Conservation (phyloP, 2,113 vertebrate genomes). For the Kobus ellipsiprymnus region DNA sequence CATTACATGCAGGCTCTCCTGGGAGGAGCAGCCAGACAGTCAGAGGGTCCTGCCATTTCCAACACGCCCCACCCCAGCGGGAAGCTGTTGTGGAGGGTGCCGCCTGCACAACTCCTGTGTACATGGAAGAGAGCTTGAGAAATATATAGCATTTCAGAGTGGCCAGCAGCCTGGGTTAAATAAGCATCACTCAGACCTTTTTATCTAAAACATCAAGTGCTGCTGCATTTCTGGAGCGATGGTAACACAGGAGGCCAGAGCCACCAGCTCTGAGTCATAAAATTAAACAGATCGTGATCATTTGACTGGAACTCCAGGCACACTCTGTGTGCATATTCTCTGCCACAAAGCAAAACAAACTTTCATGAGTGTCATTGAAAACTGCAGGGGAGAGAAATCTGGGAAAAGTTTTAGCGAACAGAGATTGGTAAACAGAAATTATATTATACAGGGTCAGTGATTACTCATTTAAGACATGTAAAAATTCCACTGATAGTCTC, state of each 20-base stretch:
- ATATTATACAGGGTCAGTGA: background rate
- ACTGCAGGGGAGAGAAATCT: slow-evolving; percentile 23
- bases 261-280: background rate
- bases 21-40: background rate
- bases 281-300: background rate
- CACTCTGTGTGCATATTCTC: background rate
- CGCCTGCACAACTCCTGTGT: background rate
- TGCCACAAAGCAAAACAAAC: background rate
- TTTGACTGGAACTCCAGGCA: background rate
- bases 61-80: accelerated
- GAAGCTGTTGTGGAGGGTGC: background rate
- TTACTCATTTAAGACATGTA: background rate
- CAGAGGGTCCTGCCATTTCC: background rate
- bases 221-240: accelerated
- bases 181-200: background rate
- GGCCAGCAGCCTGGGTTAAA: background rate
- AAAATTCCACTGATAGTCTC: background rate
- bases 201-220: background rate
- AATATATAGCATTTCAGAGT: background rate
- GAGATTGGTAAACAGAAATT: slow-evolving; percentile 33
- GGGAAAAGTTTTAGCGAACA: background rate
- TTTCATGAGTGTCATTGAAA: background rate
- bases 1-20: background rate
- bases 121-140: background rate
- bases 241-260: background rate